These are phyloP conservation scores for Telmatherina bonti DNA, from an alignment of 2,797 vertebrate species.

Conservation along the genomic window DNA sequence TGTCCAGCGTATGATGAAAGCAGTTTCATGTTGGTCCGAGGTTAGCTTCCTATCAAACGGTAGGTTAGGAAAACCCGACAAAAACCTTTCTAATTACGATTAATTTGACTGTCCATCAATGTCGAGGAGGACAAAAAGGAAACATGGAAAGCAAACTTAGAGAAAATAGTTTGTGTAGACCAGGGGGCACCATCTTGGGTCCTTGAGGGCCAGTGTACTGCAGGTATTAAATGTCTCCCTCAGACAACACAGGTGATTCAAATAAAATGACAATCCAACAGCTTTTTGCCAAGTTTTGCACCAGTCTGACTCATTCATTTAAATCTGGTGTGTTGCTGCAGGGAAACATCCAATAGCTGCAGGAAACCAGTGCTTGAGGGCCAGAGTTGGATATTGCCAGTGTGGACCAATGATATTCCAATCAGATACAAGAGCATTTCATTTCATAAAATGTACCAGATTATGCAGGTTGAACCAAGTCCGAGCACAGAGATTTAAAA, in stretches of 20 bases:
- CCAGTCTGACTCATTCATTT: no score
- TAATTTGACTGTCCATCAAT: constrained; percentile 59
- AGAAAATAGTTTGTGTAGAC: constrained; percentile 24
- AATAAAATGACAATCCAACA: no score
- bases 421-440: constrained; percentile 52
- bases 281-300: no score
- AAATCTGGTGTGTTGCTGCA: no score
- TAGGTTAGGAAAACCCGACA: constrained; percentile 27
- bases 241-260: no score
- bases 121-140: constrained; percentile 15
- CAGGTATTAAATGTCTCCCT: no score
- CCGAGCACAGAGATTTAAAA: constrained; percentile 43
- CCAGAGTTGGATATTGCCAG: neutral
- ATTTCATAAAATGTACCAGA: constrained; percentile 49
- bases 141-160: constrained; percentile 53
- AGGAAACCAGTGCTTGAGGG: no score
- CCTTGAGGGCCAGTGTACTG: no score
- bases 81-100: constrained; percentile 45
- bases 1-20: no score
- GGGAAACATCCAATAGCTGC: no score
- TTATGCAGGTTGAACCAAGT: constrained; percentile 10
- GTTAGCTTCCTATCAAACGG: constrained; percentile 29
- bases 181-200: no score
- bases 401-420: constrained; percentile 27
- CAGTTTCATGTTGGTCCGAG: constrained; percentile 15